These are phyloP conservation scores for Poecilia gillii DNA, from an alignment of 2,797 vertebrate genomes.

Conservation along the genomic window DNA sequence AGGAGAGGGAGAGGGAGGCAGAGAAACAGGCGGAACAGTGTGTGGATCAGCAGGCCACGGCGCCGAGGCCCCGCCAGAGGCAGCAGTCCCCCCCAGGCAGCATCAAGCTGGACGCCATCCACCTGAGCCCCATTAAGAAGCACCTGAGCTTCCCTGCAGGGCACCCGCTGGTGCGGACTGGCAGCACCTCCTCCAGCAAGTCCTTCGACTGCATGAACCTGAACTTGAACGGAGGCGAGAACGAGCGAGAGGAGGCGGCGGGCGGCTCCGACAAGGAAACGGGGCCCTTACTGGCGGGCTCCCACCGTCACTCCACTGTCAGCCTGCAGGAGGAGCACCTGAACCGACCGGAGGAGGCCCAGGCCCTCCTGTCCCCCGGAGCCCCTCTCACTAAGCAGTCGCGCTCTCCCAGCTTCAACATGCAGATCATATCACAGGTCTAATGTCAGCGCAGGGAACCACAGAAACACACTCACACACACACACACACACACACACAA, in stretches of 20 bases:
- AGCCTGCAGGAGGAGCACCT: conserved; percentile 95
- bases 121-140: conserved; percentile 92
- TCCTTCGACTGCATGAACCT: conserved; percentile 95
- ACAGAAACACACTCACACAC: conserved; percentile 35
- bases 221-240: conserved; percentile 76
- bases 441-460: conserved; percentile 69
- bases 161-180: conserved; percentile 87
- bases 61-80: conserved; percentile 77
- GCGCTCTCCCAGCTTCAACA: conserved; percentile 99
- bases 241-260: conserved; percentile 44
- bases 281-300: conserved; percentile 74
- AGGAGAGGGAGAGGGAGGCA: conserved; percentile 64
- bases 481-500: conserved; percentile 26
- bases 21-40: conserved; percentile 80
- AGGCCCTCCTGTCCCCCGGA: conserved; percentile 89
- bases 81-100: conserved; percentile 78
- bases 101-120: conserved; percentile 84
- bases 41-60: conserved; percentile 48
- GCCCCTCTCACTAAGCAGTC: conserved; percentile 94
- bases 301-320: conserved; percentile 91
- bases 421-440: conserved; percentile 99
- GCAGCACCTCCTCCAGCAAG: conserved; percentile 96
- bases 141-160: conserved; percentile 91
- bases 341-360: conserved; percentile 87
- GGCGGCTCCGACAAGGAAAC: conserved; percentile 60